Evolutionary conservation across 37 sponge, comb jelly and placozoan genomes (phyloP).

Genomic region (Dysidea cf. avara): DNA sequence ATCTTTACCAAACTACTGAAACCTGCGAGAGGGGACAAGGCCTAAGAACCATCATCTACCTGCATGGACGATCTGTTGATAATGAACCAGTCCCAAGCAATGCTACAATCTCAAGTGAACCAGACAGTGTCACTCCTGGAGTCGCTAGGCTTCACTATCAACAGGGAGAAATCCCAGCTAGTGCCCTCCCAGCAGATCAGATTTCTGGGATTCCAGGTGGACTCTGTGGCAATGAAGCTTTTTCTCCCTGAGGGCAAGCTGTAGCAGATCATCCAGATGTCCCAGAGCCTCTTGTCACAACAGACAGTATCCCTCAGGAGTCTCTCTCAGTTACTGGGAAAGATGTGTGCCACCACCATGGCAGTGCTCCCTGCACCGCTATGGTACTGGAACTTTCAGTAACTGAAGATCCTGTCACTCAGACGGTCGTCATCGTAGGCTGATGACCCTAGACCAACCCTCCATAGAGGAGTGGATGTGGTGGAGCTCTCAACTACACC

Average conservation of each 20-base stretch:
- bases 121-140: no score
- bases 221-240: constrained; percentile 33
- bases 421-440: not conserved
- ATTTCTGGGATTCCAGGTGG: no score
- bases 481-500: not conserved
- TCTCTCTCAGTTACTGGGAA: no score
- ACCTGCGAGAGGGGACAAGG: constrained; percentile 25
- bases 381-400: constrained; percentile 29
- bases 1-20: no score
- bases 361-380: constrained; percentile 33
- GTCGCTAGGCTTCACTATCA: no score
- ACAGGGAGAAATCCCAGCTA: no score
- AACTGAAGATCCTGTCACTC: not conserved
- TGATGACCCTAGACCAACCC: not conserved
- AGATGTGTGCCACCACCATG: no score
- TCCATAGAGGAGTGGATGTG: constrained; percentile 1
- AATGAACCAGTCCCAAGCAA: constrained; percentile 30
- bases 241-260: constrained; percentile 32
- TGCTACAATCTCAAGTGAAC: not conserved
- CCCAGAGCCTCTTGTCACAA: not conserved
- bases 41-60: no score
- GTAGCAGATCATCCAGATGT: constrained; percentile 1
- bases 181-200: no score
- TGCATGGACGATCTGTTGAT: constrained; percentile 51
- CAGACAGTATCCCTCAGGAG: constrained; percentile 9